Percentiles rank a stretch among this genome's conserved stretches.
phyloP scores from a whole-genome alignment of 1,140 invertebrate genomes.

The Halesus radiatus region DNA sequence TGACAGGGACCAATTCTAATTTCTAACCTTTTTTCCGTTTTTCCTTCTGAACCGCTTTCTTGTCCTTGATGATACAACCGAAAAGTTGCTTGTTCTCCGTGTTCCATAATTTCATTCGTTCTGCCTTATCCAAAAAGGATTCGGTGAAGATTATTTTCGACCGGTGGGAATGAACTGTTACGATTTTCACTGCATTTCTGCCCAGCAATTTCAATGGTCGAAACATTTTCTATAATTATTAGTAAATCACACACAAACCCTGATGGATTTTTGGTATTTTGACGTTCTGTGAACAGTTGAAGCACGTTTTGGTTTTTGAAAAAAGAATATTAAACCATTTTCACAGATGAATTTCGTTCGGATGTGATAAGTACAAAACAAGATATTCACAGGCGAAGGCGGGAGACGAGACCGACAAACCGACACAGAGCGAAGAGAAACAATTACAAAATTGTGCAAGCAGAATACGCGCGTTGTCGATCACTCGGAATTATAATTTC shows the following conservation, averaged over 20 bases:
- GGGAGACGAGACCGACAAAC: background rate
- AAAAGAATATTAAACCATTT: constrained; percentile 40
- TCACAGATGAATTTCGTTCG: constrained; percentile 22
- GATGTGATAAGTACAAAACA: background rate
- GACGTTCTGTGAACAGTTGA: background rate
- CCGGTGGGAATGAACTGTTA: constrained; percentile 12
- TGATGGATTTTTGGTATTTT: background rate
- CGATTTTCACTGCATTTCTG: constrained; percentile 42
- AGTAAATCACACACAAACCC: background rate
- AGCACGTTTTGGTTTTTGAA: constrained; percentile 20
- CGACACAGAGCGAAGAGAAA: background rate
- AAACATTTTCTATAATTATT: constrained; percentile 36
- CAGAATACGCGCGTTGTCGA: no score
- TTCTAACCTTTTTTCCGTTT: constrained; percentile 44
- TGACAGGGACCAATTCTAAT: constrained; percentile 5
- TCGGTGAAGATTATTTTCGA: constrained; percentile 49
- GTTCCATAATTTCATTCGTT: constrained; percentile 56
- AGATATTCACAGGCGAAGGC: background rate
- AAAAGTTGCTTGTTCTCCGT: constrained; percentile 59
- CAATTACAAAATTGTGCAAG: background rate
- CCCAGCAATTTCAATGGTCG: constrained; percentile 40
- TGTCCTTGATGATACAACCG: constrained; percentile 58
- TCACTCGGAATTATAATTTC: no score
- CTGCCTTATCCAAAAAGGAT: constrained; percentile 51
- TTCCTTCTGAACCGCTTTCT: constrained; percentile 56